These are phyloP conservation scores for Ciconia boyciana DNA, from an alignment of 2,113 vertebrate genomes.

Conservation along the genomic window DNA sequence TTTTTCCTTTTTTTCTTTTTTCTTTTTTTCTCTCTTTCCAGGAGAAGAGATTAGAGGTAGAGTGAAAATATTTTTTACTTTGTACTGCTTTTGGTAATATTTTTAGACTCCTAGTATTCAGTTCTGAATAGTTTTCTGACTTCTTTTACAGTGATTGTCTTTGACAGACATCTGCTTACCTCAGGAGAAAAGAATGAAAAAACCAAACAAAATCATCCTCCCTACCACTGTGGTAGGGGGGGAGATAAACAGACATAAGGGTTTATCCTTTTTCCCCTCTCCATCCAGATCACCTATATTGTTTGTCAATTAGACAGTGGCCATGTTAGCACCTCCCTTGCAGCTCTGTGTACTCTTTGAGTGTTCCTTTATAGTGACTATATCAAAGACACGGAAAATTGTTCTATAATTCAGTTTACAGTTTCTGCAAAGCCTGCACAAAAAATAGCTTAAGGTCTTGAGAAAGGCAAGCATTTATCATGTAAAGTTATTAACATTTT, in stretches of 20 bases:
- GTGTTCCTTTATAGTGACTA: slow-evolving; percentile 65
- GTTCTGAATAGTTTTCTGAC: not conserved
- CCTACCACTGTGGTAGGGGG: not conserved
- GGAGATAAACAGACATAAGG: not conserved
- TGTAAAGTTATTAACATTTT: slow-evolving; percentile 72
- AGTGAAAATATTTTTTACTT: not conserved
- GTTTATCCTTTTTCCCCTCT: not conserved
- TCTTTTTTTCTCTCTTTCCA: not conserved
- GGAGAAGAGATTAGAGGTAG: not conserved
- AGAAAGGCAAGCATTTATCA: slow-evolving; percentile 74
- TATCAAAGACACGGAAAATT: slow-evolving; percentile 78
- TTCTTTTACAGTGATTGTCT: not conserved
- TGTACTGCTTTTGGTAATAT: not conserved
- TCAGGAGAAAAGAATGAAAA: not conserved
- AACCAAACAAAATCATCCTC: not conserved
- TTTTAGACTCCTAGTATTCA: not conserved
- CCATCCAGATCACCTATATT: not conserved
- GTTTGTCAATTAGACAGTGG: not conserved
- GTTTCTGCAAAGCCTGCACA: slow-evolving; percentile 76
- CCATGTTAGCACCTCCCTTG: not conserved
- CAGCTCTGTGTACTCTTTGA: not conserved
- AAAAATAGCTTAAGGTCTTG: slow-evolving; percentile 72
- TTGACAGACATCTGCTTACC: not conserved
- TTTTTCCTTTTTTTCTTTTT: not conserved
- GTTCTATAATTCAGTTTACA: slow-evolving; percentile 77